Evolutionary conservation across 2,797 vertebrate genomes (phyloP).

Genomic region (Erethizon dorsatum): DNA sequence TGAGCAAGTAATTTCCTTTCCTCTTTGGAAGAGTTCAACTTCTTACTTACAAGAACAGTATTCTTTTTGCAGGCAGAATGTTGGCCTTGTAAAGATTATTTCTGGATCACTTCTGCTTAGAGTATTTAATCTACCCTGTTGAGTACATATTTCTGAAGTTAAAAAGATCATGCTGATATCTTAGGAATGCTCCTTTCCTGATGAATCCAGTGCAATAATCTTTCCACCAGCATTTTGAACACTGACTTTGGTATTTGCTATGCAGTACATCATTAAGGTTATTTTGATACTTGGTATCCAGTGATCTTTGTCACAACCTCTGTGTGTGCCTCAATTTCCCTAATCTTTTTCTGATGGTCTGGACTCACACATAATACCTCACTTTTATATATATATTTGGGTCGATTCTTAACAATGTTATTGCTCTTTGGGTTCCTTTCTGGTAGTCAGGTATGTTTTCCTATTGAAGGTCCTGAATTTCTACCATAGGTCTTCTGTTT

Average conservation of each 20-base stretch:
- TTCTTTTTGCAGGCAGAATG: not conserved
- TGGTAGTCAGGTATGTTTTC: not conserved
- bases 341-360: not conserved
- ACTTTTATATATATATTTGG: not conserved
- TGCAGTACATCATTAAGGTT: not conserved
- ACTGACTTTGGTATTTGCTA: not conserved
- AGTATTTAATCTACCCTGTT: not conserved
- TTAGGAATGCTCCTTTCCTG: not conserved
- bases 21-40: conserved; percentile 10
- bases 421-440: not conserved
- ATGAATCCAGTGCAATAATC: not conserved
- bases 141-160: conserved; percentile 7
- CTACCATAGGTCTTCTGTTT: not conserved
- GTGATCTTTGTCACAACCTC: not conserved
- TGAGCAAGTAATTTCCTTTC: not conserved
- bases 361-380: not conserved
- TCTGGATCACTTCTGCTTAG: not conserved
- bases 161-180: not conserved
- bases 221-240: not conserved
- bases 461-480: not conserved
- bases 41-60: not conserved
- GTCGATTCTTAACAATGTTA: not conserved
- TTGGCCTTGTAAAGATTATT: conserved; percentile 58
- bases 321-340: not conserved
- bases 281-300: not conserved